Percentiles rank a stretch among this genome's conserved stretches.
Conservation (phyloP, 2,888 invertebrate genomes). For the Monochamus alternatus region DNA sequence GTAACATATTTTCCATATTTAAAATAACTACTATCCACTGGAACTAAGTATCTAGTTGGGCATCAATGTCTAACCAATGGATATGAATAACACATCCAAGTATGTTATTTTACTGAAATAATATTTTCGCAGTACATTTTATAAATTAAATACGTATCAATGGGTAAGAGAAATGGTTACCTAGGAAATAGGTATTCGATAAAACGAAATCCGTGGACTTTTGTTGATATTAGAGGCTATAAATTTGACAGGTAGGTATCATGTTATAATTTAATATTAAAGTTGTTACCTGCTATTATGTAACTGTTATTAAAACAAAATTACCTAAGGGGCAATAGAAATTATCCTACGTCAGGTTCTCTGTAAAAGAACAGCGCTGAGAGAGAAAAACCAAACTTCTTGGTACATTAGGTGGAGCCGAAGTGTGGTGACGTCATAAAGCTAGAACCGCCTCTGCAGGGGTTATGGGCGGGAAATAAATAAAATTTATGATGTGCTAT, state of each 20-base stretch:
- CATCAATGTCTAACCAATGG: too few relatives aligned
- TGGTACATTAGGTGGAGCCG: conserved; percentile 62
- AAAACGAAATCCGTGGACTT: too few relatives aligned
- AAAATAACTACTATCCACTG: too few relatives aligned
- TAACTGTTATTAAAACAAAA: conserved; percentile 23
- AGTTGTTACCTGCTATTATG: conserved; percentile 18
- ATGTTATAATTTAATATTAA: conserved; percentile 16
- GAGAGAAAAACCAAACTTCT: conserved; percentile 46
- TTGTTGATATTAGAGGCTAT: too few relatives aligned
- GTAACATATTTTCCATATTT: too few relatives aligned
- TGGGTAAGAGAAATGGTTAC: too few relatives aligned
- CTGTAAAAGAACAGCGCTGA: conserved; percentile 27
- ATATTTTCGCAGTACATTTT: too few relatives aligned
- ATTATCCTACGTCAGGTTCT: conserved; percentile 8
- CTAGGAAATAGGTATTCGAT: too few relatives aligned
- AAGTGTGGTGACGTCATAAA: conserved; percentile 69
- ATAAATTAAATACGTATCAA: too few relatives aligned
- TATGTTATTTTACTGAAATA: too few relatives aligned
- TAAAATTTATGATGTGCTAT: conserved; percentile 73
- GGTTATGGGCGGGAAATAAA: conserved; percentile 76
- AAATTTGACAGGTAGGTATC: neutral
- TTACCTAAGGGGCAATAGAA: conserved; percentile 18
- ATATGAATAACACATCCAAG: too few relatives aligned
- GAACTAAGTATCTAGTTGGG: too few relatives aligned
- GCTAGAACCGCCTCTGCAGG: conserved; percentile 73